These are phyloP conservation scores for Dendrolimus kikuchii DNA, from an alignment of 1,140 invertebrate genomes.

Conservation along the genomic window DNA sequence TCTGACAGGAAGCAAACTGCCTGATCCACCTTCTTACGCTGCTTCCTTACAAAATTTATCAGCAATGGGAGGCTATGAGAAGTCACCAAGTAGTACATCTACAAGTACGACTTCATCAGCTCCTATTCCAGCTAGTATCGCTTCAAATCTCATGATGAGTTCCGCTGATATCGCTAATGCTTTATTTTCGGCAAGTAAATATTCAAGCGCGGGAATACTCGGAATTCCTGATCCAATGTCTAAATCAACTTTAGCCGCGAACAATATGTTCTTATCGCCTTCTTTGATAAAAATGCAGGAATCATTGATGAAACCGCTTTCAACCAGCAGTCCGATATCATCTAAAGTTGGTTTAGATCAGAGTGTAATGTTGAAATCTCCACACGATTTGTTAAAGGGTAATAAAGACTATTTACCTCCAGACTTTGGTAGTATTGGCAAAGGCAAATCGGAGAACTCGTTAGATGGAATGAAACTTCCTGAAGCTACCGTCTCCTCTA, in stretches of 20 bases:
- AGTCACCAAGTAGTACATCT: constrained; percentile 50
- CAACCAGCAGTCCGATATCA: constrained; percentile 60
- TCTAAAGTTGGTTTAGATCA: constrained; percentile 61
- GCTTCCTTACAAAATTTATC: constrained; percentile 56
- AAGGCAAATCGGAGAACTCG: constrained; percentile 51
- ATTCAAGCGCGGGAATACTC: constrained; percentile 72
- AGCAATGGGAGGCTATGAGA: constrained; percentile 55
- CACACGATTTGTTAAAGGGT: constrained; percentile 62
- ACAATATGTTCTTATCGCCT: constrained; percentile 78
- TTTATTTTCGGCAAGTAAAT: constrained; percentile 75
- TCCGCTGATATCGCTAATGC: constrained; percentile 75
- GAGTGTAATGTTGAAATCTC: constrained; percentile 58
- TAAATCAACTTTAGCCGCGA: constrained; percentile 78
- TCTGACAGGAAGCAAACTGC: constrained; percentile 53
- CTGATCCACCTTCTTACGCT: constrained; percentile 63
- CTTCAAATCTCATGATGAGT: constrained; percentile 74
- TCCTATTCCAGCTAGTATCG: constrained; percentile 66
- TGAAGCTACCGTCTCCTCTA: constrained; percentile 36
- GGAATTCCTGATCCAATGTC: constrained; percentile 79
- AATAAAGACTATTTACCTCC: constrained; percentile 68
- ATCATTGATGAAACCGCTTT: constrained; percentile 63
- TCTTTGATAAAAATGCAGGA: constrained; percentile 72
- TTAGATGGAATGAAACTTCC: constrained; percentile 39
- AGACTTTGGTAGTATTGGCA: constrained; percentile 61
- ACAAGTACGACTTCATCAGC: constrained; percentile 48